Evolutionary conservation across 2,888 invertebrate species (phyloP).

Genomic region (Cenopis cana): DNA sequence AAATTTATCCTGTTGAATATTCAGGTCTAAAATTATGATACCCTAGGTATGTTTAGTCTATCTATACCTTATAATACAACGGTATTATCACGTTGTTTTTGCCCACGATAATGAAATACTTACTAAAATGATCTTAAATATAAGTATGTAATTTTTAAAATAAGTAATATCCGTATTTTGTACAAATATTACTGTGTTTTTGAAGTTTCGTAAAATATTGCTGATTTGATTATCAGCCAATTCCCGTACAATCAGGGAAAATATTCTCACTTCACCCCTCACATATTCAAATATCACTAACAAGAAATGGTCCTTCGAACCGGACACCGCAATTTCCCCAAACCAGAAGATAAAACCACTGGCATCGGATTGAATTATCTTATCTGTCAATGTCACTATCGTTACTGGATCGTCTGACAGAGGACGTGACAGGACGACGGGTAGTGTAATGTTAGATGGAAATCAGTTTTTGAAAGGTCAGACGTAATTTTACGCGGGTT

Average conservation of each 20-base stretch:
- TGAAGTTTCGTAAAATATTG: too few relatives aligned
- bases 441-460: neutral
- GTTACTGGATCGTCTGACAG: conserved; percentile 6
- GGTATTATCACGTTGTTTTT: too few relatives aligned
- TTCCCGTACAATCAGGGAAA: neutral
- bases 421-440: conserved; percentile 1
- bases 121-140: too few relatives aligned
- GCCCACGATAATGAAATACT: too few relatives aligned
- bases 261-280: neutral
- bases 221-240: too few relatives aligned
- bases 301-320: conserved; percentile 18
- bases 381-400: conserved; percentile 21
- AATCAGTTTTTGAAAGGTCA: conserved; percentile 7
- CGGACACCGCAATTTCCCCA: neutral
- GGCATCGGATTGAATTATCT: conserved; percentile 21
- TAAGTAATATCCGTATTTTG: too few relatives aligned
- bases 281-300: neutral
- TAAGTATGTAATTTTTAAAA: too few relatives aligned
- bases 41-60: neutral
- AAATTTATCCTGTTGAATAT: neutral
- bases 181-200: too few relatives aligned
- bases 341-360: conserved; percentile 1
- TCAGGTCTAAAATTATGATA: neutral
- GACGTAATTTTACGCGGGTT: neutral
- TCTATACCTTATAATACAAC: too few relatives aligned